Conservation (phyloP, 37 sponge, comb jelly and placozoan genomes). For the Bolinopsis microptera region DNA sequence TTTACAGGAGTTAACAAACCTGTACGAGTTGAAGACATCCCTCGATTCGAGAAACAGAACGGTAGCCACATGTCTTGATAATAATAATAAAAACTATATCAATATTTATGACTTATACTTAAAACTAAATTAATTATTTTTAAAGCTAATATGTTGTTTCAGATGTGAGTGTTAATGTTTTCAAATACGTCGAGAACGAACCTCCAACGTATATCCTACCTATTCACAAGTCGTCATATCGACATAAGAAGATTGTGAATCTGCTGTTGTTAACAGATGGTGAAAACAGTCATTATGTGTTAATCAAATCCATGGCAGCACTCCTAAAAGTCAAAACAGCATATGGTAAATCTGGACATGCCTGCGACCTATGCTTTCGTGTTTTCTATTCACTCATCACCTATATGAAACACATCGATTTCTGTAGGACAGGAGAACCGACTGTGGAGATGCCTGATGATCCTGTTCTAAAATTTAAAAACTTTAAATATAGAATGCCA, state of each 20-base stretch:
- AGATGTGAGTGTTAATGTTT: constrained; percentile 24
- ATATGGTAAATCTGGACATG: not conserved
- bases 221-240: not conserved
- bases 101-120: no score
- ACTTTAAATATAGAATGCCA: not conserved
- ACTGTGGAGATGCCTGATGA: not conserved
- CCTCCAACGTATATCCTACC: not conserved
- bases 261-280: not conserved
- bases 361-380: not conserved
- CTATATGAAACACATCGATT: not conserved
- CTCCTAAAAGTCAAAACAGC: not conserved
- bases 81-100: no score
- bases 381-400: not conserved
- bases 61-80: no score
- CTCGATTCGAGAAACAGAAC: constrained; percentile 1
- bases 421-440: constrained; percentile 1
- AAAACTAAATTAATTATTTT: no score
- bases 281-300: not conserved
- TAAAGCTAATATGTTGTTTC: no score
- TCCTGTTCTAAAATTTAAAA: not conserved
- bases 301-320: not conserved
- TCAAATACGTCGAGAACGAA: not conserved
- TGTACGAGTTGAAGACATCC: not conserved
- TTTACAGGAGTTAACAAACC: not conserved
- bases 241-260: not conserved